Evolutionary conservation across 2,113 vertebrate species (phyloP).

Genomic region (Psittacula cyanocephala): DNA sequence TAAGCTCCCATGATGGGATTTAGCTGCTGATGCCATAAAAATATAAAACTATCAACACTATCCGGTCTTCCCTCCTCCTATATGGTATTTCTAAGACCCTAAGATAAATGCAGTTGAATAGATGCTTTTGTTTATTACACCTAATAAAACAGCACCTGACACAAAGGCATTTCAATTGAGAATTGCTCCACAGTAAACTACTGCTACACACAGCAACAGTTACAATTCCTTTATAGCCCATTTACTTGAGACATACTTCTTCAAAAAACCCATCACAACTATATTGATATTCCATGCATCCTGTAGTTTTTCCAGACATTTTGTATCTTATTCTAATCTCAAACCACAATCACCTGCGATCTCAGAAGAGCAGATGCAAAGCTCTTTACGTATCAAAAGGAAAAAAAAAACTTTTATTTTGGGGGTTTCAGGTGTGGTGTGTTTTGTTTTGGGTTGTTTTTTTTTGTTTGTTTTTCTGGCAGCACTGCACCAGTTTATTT

Average conservation of each 20-base stretch:
- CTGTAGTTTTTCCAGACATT: not conserved
- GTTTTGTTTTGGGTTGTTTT: too few species aligned
- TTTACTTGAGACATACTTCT: not conserved
- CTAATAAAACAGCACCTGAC: not conserved
- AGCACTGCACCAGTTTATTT: not conserved
- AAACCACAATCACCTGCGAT: not conserved
- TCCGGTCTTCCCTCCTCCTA: not conserved
- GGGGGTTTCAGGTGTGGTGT: not conserved
- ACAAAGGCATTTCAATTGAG: not conserved
- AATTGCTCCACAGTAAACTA: not conserved
- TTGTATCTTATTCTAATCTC: not conserved
- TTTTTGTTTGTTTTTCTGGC: not conserved
- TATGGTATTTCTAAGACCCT: not conserved
- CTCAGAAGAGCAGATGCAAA: not conserved
- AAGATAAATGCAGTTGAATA: not conserved
- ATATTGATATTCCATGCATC: not conserved
- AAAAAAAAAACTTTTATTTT: not conserved
- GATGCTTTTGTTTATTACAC: not conserved
- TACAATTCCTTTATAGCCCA: not conserved
- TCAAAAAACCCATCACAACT: not conserved
- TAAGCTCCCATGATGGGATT: not conserved
- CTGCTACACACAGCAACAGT: not conserved
- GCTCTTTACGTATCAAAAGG: not conserved
- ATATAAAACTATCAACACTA: not conserved
- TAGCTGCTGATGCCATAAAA: not conserved